Percentiles rank a stretch among this genome's conserved stretches.
Evolutionary conservation across 2,888 invertebrate species (phyloP).

Genomic region (Andricus quercusramuli): DNA sequence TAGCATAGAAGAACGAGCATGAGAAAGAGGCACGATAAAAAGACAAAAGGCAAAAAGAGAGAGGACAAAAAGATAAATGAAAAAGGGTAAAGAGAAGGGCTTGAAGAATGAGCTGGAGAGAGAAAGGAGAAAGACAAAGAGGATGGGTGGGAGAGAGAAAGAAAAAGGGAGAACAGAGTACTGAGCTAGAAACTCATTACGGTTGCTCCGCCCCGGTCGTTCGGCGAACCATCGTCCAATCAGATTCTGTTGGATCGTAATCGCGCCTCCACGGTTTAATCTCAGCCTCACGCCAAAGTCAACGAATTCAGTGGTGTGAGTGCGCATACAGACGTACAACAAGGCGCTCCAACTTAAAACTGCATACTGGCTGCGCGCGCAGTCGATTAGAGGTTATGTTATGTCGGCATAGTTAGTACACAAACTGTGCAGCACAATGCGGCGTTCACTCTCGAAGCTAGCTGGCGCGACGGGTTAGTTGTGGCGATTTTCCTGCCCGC

Average conservation of each 20-base stretch:
- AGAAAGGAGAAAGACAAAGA: constrained; percentile 14
- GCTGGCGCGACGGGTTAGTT: constrained; percentile 22
- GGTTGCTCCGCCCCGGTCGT: constrained; percentile 76
- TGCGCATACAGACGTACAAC: not conserved
- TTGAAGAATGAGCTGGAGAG: constrained; percentile 17
- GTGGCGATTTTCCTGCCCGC: constrained; percentile 28
- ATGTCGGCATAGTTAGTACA: not conserved
- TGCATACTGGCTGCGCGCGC: constrained; percentile 10
- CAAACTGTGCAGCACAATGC: constrained; percentile 10
- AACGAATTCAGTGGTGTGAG: constrained; percentile 42
- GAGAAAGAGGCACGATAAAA: constrained; percentile 17
- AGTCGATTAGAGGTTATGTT: constrained; percentile 37
- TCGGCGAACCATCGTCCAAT: constrained; percentile 75
- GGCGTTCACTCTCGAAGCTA: not conserved
- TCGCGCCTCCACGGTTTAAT: constrained; percentile 76
- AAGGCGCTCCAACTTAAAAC: not conserved
- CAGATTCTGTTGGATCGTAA: constrained; percentile 74
- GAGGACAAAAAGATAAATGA: not conserved
- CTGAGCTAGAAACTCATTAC: constrained; percentile 77
- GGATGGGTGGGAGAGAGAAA: constrained; percentile 20
- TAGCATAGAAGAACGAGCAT: constrained; percentile 18
- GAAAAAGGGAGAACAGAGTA: constrained; percentile 56
- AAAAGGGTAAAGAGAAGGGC: constrained; percentile 19
- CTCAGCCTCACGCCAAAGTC: constrained; percentile 70
- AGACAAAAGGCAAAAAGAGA: constrained; percentile 13